phyloP scores from a whole-genome alignment of 2,888 invertebrate genomes.

The Strigamia transsilvanica region DNA sequence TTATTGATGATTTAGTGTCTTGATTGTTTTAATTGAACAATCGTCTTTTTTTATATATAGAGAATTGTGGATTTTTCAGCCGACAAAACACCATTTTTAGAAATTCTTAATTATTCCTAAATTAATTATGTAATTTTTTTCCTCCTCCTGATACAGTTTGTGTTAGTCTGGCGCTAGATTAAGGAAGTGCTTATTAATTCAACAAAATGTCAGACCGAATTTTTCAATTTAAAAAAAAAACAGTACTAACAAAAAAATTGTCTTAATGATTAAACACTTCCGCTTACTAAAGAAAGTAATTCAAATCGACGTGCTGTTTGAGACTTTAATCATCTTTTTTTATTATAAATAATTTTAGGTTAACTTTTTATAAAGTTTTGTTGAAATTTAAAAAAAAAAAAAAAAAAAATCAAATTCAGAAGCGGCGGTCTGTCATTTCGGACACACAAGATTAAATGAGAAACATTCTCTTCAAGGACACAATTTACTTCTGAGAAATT shows the following conservation, averaged over 20 bases:
- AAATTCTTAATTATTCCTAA: no score
- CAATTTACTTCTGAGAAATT: slow-evolving; percentile 29
- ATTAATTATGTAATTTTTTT: neutral
- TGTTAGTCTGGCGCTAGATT: neutral
- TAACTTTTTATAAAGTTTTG: neutral
- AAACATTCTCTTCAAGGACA: slow-evolving; percentile 29
- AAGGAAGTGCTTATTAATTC: slow-evolving; percentile 21
- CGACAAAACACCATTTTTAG: no score
- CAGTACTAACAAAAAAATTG: neutral
- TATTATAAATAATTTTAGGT: neutral
- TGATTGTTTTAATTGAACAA: no score
- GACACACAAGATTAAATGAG: slow-evolving; percentile 30
- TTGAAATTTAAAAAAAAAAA: neutral
- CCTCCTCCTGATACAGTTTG: neutral
- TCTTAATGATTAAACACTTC: neutral
- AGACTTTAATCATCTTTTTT: neutral
- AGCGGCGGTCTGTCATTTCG: slow-evolving; percentile 44
- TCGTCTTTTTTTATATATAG: no score
- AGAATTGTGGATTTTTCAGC: no score
- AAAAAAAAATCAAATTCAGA: no score
- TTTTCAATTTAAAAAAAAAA: neutral
- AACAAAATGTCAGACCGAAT: neutral
- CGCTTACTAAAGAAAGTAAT: slow-evolving; percentile 7
- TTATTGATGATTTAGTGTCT: no score
- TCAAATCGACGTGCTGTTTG: neutral